These are phyloP conservation scores for Eucidaris tribuloides DNA, from an alignment of 35 echinoderm and acorn worm genomes.

Conservation along the genomic window DNA sequence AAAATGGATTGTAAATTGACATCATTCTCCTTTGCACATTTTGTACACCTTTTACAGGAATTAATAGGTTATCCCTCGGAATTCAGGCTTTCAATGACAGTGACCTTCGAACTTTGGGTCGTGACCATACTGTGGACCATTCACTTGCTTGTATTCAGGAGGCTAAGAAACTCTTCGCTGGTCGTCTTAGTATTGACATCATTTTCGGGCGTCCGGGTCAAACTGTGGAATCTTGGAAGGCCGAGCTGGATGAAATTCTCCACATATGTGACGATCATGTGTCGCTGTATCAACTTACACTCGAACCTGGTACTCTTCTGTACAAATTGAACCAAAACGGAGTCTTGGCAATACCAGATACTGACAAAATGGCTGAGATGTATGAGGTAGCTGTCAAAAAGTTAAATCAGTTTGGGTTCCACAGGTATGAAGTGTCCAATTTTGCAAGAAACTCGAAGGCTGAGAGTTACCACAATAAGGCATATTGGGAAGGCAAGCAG, in stretches of 20 bases:
- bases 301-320: constrained; percentile 73
- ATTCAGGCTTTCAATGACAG: constrained; percentile 65
- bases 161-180: constrained; percentile 71
- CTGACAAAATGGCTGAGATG: constrained; percentile 74
- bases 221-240: constrained; percentile 48
- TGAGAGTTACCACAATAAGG: constrained; percentile 61
- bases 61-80: constrained; percentile 91
- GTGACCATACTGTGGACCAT: constrained; percentile 65
- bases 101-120: constrained; percentile 57
- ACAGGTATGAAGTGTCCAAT: constrained; percentile 92
- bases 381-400: constrained; percentile 72
- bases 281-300: constrained; percentile 90
- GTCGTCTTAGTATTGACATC: constrained; percentile 67
- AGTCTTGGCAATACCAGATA: constrained; percentile 40
- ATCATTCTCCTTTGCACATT: background rate
- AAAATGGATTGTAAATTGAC: background rate
- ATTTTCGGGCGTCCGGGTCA: constrained; percentile 92
- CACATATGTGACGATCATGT: constrained; percentile 72
- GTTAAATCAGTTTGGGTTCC: constrained; percentile 50
- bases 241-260: constrained; percentile 55
- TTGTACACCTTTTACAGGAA: constrained; percentile 34
- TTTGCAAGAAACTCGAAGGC: constrained; percentile 51
- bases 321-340: constrained; percentile 65
- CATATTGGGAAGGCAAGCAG: constrained; percentile 87
- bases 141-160: constrained; percentile 41